A percentile compares a stretch with the other conserved stretches of the same genome.
phyloP scores from a whole-genome alignment of 2,113 vertebrate genomes.

The Melozone crissalis region DNA sequence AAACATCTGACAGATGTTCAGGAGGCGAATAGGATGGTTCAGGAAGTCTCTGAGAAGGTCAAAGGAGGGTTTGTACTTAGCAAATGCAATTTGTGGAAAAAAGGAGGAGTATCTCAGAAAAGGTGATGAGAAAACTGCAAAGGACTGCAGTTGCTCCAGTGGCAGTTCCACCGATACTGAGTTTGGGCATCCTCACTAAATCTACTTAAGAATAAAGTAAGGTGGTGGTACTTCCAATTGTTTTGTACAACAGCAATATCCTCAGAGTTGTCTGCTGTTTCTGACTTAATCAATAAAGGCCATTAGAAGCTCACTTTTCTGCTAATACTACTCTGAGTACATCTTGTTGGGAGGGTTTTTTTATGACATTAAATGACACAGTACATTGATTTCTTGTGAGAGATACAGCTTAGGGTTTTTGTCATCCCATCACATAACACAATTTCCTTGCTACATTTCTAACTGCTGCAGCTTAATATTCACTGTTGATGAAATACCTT shows the following conservation, averaged over 20 bases:
- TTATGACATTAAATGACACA: slow-evolving; percentile 50
- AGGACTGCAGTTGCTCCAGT: neutral
- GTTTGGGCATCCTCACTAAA: neutral
- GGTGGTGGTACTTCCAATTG: neutral
- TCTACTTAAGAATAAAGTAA: neutral
- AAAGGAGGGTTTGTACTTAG: neutral
- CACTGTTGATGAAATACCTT: neutral
- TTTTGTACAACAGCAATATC: neutral
- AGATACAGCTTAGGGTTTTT: slow-evolving; percentile 16
- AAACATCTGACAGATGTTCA: neutral
- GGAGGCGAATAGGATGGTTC: neutral
- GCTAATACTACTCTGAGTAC: slow-evolving; percentile 31
- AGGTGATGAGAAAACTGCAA: neutral
- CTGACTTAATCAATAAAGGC: slow-evolving; percentile 62
- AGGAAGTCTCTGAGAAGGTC: neutral
- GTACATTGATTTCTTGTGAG: slow-evolving; percentile 48
- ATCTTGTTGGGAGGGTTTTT: slow-evolving; percentile 10
- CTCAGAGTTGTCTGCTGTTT: slow-evolving; percentile 28
- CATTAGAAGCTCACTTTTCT: slow-evolving; percentile 55
- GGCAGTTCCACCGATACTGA: neutral
- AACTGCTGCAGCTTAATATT: neutral
- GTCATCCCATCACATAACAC: neutral
- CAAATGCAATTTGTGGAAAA: neutral
- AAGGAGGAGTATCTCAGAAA: neutral
- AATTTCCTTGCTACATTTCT: neutral